Conservation (phyloP, 2,888 invertebrate species). For the Dastarcus helophoroides region DNA sequence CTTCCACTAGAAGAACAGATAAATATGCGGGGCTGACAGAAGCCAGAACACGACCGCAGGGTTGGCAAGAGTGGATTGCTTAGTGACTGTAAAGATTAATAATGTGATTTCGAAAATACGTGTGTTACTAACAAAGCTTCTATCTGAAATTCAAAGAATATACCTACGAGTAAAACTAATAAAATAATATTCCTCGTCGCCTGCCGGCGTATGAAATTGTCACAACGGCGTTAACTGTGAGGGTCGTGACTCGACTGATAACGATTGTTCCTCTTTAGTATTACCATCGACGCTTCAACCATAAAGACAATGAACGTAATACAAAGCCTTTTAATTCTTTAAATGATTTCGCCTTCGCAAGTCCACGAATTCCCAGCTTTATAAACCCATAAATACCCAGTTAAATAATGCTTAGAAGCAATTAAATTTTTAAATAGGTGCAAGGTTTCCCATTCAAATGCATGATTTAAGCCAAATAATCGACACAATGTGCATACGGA, state of each 20-base stretch:
- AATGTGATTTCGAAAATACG: slow-evolving; percentile 33
- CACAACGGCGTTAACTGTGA: slow-evolving; percentile 23
- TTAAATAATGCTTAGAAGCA: too few species aligned
- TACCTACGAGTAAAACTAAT: slow-evolving; percentile 30
- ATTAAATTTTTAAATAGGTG: too few species aligned
- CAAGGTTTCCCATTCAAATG: too few species aligned
- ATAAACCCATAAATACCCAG: too few species aligned
- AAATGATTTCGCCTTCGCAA: too few species aligned
- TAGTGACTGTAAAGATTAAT: slow-evolving; percentile 35
- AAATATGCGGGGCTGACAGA: slow-evolving; percentile 1
- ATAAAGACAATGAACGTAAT: too few species aligned
- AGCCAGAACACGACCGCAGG: slow-evolving; percentile 19
- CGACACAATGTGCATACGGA: too few species aligned
- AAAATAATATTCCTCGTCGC: slow-evolving; percentile 27
- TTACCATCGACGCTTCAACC: slow-evolving; percentile 10
- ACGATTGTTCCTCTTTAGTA: slow-evolving; percentile 6
- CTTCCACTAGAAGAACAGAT: slow-evolving; percentile 3
- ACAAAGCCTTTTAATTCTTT: too few species aligned
- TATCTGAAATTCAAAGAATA: slow-evolving; percentile 25
- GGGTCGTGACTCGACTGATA: slow-evolving; percentile 24
- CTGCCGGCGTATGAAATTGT: slow-evolving; percentile 27
- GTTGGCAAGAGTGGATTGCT: slow-evolving; percentile 29
- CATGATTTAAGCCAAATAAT: too few species aligned
- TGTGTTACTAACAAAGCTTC: slow-evolving; percentile 30
- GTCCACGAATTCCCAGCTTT: too few species aligned